A percentile compares a stretch with the other conserved stretches of the same genome.
phyloP scores from a whole-genome alignment of 1,140 invertebrate genomes.

The Megalonaias nervosa region DNA sequence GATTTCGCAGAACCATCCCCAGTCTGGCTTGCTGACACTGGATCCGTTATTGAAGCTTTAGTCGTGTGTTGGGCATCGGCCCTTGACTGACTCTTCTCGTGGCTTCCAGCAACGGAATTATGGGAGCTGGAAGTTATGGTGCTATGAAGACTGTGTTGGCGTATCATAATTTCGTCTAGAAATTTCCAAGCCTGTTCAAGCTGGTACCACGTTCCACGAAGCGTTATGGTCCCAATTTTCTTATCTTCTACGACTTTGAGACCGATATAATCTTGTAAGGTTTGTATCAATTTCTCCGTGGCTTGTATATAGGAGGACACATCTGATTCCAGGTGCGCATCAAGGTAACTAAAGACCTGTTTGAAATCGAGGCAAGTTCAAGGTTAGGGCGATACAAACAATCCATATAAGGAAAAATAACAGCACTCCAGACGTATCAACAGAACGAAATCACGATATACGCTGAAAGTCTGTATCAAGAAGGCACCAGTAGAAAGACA shows the following conservation, averaged over 20 bases:
- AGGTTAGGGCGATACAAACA: not conserved
- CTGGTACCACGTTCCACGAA: conserved; percentile 28
- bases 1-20: no score
- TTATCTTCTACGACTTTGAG: conserved; percentile 5
- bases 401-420: not conserved
- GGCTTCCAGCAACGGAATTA: no score
- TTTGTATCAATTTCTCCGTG: conserved; percentile 6
- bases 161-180: conserved; percentile 5
- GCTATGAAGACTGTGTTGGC: not conserved
- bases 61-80: no score
- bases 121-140: not conserved
- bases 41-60: no score
- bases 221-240: not conserved
- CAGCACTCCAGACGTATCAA: no score
- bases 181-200: conserved; percentile 22
- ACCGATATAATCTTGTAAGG: not conserved
- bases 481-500: no score
- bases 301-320: conserved; percentile 15
- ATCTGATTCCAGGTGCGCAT: conserved; percentile 13
- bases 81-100: no score
- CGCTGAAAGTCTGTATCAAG: no score
- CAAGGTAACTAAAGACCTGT: conserved; percentile 13
- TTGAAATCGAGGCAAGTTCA: not conserved
- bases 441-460: no score
- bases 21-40: no score